Evolutionary conservation across 2,888 invertebrate genomes (phyloP).

Genomic region (Eugnorisma glareosa): DNA sequence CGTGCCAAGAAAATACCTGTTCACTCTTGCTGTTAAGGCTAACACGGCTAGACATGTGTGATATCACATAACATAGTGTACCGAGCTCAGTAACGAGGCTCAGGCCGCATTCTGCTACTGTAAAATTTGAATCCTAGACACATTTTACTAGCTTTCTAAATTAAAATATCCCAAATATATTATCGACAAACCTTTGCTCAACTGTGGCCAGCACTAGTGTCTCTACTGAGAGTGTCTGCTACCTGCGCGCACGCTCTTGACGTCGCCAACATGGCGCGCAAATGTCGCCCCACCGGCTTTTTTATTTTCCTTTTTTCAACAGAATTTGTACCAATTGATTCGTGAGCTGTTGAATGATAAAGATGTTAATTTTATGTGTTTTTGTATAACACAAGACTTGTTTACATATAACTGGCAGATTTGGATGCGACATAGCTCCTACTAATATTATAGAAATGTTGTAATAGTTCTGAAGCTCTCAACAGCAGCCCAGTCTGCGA

Average conservation of each 20-base stretch:
- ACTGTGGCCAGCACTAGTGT: constrained; percentile 49
- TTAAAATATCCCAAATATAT: not conserved
- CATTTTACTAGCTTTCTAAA: not conserved
- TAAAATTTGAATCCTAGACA: not conserved
- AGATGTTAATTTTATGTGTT: constrained; percentile 42
- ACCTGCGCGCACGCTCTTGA: constrained; percentile 79
- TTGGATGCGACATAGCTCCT: not conserved
- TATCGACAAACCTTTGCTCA: not conserved
- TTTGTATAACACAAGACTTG: not conserved
- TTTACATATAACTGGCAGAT: not conserved
- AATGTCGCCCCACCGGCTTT: constrained; percentile 70
- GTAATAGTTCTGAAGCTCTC: not conserved
- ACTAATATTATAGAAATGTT: not conserved
- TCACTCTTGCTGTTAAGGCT: not conserved
- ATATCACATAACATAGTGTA: no score
- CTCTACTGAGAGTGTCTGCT: constrained; percentile 66
- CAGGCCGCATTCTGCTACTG: no score
- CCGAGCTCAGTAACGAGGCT: no score
- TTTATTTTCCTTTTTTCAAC: constrained; percentile 60
- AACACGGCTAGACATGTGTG: no score
- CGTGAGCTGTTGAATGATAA: constrained; percentile 64
- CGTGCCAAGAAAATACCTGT: not conserved
- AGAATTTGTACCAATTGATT: constrained; percentile 70
- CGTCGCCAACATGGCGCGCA: constrained; percentile 78
- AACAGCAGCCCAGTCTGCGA: not conserved